Evolutionary conservation across 2,797 vertebrate genomes (phyloP).

Genomic region (Urophycis tenuis): DNA sequence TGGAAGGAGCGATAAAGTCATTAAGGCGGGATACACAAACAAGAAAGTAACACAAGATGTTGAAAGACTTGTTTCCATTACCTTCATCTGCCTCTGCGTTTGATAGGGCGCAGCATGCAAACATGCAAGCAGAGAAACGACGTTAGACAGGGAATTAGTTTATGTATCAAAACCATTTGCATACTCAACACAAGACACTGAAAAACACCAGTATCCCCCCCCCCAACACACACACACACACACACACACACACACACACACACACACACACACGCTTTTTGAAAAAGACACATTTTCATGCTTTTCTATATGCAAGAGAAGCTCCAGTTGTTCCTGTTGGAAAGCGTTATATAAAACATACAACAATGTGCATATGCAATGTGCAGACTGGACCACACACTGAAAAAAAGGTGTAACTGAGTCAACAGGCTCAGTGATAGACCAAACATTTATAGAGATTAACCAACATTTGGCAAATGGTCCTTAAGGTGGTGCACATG

Average conservation of each 20-base stretch:
- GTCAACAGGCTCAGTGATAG: not conserved
- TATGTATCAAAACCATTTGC: conserved; percentile 35
- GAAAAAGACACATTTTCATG: not conserved
- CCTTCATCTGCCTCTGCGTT: conserved; percentile 91
- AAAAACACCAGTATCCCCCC: conserved; percentile 14
- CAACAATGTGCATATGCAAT: not conserved
- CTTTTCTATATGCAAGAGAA: not conserved
- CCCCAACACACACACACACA: not conserved
- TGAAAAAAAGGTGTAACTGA: not conserved
- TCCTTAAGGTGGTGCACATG: not conserved
- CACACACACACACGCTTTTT: no score
- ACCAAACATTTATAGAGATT: not conserved
- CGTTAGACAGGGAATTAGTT: conserved; percentile 67
- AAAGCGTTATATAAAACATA: not conserved
- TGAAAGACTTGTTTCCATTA: conserved; percentile 67
- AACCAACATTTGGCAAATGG: not conserved
- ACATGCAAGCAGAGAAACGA: conserved; percentile 88
- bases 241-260: no score
- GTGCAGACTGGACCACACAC: not conserved
- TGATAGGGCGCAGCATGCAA: conserved; percentile 89
- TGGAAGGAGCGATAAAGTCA: conserved; percentile 53
- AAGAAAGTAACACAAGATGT: conserved; percentile 32
- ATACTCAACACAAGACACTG: conserved; percentile 24
- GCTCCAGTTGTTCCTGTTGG: not conserved
- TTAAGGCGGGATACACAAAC: conserved; percentile 40